A percentile compares a stretch with the other conserved stretches of the same genome.
These are phyloP conservation scores for Heliconius nattereri DNA, from an alignment of 1,140 invertebrate species.

Conservation along the genomic window DNA sequence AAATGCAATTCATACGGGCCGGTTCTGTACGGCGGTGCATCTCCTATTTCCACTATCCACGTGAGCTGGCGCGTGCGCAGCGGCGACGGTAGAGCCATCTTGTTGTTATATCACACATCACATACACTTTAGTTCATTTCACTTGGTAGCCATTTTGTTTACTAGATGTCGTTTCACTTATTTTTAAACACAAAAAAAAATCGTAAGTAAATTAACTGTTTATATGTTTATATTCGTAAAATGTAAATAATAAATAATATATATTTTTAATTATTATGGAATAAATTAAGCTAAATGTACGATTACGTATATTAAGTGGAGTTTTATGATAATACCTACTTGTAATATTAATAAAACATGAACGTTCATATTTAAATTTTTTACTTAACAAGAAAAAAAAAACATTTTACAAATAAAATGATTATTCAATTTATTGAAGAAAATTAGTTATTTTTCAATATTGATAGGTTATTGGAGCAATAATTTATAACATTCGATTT, in stretches of 20 bases:
- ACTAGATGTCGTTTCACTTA: slow-evolving; percentile 44
- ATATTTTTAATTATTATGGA: not conserved
- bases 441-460: not conserved
- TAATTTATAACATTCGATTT: not conserved
- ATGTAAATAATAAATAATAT: no score
- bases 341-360: not conserved
- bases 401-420: not conserved
- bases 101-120: slow-evolving; percentile 16
- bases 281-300: not conserved
- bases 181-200: not conserved
- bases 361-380: not conserved
- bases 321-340: not conserved
- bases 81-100: slow-evolving; percentile 60
- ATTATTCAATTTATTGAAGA: not conserved
- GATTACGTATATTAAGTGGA: not conserved
- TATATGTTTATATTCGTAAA: no score
- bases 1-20: slow-evolving; percentile 80
- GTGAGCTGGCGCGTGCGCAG: slow-evolving; percentile 72
- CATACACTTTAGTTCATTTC: slow-evolving; percentile 24
- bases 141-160: slow-evolving; percentile 17
- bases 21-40: slow-evolving; percentile 62
- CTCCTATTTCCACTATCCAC: slow-evolving; percentile 80
- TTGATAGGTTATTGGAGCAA: not conserved
- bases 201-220: no score
- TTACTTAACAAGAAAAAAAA: not conserved